Percentiles rank a stretch among this genome's conserved stretches.
Evolutionary conservation across 1,140 invertebrate genomes (phyloP).

Genomic region (Euura lappo): DNA sequence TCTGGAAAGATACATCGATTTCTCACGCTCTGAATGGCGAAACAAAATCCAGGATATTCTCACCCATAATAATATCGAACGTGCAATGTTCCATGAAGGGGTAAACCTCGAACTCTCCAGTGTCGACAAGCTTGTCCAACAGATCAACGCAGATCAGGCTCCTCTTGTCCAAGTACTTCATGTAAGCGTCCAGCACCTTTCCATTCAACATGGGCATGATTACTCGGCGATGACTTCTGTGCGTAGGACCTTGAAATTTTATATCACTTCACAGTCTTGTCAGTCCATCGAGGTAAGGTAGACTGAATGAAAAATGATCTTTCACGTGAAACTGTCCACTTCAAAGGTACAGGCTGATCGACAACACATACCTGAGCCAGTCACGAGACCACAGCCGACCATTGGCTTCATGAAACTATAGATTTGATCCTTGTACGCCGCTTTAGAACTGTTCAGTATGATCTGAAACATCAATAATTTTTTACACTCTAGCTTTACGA

Average conservation of each 20-base stretch:
- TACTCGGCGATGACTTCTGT: constrained; percentile 51
- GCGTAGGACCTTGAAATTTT: constrained; percentile 34
- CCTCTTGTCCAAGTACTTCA: constrained; percentile 43
- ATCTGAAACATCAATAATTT: constrained; percentile 32
- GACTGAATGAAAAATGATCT: background rate
- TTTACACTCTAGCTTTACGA: too few species aligned
- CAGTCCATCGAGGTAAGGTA: background rate
- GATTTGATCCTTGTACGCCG: constrained; percentile 46
- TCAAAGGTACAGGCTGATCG: too few species aligned
- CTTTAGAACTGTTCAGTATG: constrained; percentile 45
- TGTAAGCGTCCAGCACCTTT: constrained; percentile 43
- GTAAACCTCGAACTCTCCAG: constrained; percentile 44
- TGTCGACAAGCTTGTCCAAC: constrained; percentile 27
- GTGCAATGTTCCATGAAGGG: constrained; percentile 35
- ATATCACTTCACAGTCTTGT: background rate
- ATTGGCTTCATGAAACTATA: constrained; percentile 53
- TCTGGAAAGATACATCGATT: constrained; percentile 18
- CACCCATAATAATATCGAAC: constrained; percentile 45
- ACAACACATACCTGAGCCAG: constrained; percentile 47
- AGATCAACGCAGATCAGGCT: constrained; percentile 23
- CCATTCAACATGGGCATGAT: constrained; percentile 49
- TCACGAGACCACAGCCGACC: constrained; percentile 50
- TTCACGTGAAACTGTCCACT: background rate
- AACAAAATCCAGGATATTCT: constrained; percentile 22
- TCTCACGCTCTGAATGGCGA: background rate